Evolutionary conservation across 2,888 invertebrate genomes (phyloP).

Genomic region (Brachycybe producta): DNA sequence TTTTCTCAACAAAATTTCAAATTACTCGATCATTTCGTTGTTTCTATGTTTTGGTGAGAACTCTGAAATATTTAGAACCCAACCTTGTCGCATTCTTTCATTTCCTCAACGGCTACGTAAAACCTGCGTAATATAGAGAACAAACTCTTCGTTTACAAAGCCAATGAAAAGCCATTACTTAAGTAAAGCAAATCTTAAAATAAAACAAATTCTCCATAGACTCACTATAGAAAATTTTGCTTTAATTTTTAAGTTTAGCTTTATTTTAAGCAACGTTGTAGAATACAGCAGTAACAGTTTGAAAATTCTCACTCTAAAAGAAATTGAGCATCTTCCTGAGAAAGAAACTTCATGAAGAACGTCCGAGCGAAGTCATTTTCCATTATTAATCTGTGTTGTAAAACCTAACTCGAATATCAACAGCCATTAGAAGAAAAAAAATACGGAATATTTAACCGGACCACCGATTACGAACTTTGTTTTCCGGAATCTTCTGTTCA

Average conservation of each 20-base stretch:
- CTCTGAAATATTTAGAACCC: too few species aligned
- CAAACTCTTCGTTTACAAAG: too few species aligned
- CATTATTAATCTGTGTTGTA: constrained; percentile 57
- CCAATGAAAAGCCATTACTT: too few species aligned
- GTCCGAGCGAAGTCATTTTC: constrained; percentile 67
- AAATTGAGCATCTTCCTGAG: constrained; percentile 69
- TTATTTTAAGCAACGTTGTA: background rate
- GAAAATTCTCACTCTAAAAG: constrained; percentile 46
- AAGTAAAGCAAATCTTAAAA: constrained; percentile 1
- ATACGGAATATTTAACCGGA: background rate
- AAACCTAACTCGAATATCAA: constrained; percentile 40
- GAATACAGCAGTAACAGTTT: background rate
- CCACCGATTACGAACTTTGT: constrained; percentile 9
- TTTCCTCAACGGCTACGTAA: constrained; percentile 73
- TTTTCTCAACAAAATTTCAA: too few species aligned
- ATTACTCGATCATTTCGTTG: too few species aligned
- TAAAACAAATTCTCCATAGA: constrained; percentile 10
- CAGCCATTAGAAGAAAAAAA: background rate
- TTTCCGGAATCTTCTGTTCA: background rate
- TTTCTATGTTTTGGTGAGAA: too few species aligned
- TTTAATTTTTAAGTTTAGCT: too few species aligned
- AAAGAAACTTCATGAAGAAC: constrained; percentile 64
- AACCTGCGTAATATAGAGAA: constrained; percentile 40
- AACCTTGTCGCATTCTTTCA: constrained; percentile 62
- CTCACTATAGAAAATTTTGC: too few species aligned